A percentile compares a stretch with the other conserved stretches of the same genome.
Evolutionary conservation across 2,113 vertebrate genomes (phyloP).

Genomic region (Symphodus melops): DNA sequence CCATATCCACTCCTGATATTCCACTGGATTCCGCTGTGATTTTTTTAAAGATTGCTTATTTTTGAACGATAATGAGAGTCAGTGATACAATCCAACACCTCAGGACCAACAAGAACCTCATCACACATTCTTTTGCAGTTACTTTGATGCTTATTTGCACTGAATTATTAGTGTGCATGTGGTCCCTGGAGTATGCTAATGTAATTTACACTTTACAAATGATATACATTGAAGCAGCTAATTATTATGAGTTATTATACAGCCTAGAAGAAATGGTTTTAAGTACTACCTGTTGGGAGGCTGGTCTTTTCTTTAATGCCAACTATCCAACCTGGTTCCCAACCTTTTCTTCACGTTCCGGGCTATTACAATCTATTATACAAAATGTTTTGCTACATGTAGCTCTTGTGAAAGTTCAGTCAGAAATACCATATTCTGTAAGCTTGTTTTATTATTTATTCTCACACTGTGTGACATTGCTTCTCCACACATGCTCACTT

Average conservation of each 20-base stretch:
- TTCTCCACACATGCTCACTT: no score
- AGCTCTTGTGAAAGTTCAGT: no score
- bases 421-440: no score
- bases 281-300: no score
- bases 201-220: not conserved
- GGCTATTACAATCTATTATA: no score
- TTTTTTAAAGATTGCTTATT: not conserved
- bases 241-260: not conserved
- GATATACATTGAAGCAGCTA: not conserved
- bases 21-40: not conserved
- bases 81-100: not conserved
- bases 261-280: not conserved
- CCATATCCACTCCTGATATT: not conserved
- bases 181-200: not conserved
- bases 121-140: not conserved
- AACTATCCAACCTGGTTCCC: no score
- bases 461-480: no score
- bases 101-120: no score
- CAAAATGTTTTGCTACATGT: no score
- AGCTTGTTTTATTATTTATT: no score
- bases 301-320: no score
- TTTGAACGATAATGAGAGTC: not conserved
- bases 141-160: not conserved
- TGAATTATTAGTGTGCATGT: not conserved
- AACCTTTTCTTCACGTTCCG: no score